Base-by-base conservation (phyloP, 2,113 vertebrate species). In the Pontoporia blainvillei region DNA sequence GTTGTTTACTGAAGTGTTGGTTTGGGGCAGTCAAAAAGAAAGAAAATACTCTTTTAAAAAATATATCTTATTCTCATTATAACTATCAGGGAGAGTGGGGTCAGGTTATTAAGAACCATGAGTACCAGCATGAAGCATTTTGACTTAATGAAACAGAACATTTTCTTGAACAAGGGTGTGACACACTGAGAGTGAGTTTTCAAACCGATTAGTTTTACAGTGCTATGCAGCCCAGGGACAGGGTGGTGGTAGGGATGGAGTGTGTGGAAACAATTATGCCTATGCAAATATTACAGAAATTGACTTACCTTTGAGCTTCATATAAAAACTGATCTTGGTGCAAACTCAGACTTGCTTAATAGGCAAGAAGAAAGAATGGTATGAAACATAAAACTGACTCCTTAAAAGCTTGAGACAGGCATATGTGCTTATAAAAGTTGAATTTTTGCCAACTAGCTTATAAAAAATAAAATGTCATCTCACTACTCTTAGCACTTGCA, bases 381-480 rank as follows among this genome's bases (percentile, higher is more conserved):
- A 75, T 34, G 36, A 94, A 97, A 97, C 88, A 94, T 95, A 94
- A 97, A 97, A 91, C 86, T 91, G 62, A 69, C 61, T 96, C 94
- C 85, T 95, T 95, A 93, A 94, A 93, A 93, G 69, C 46, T 85
- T 52, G 34, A 96, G 54, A 94, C 79, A 96, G 84, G 81, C 75
- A 71, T 93, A 78, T 41, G 67, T 92, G 85, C 94, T 96, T 97
- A 94, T 86, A 78, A 95, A 97, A 94, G 72, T 39, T 97, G 97
- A 95, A 83, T 39, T 95, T 94, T 96, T 81, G 95, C 97, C 96
- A 97, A 95, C 61, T 23, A 83, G 67, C 69, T 86, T 95, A 95
- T 95, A 97, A 96, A 97, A 94, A 97, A 94, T 82, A 95, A 94
- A 96, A 96, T 97, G 94, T 95, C 97, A 94, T 97, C 86, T 92